phyloP scores from a whole-genome alignment of 2,888 invertebrate genomes.

The Campaea margaritaria region DNA sequence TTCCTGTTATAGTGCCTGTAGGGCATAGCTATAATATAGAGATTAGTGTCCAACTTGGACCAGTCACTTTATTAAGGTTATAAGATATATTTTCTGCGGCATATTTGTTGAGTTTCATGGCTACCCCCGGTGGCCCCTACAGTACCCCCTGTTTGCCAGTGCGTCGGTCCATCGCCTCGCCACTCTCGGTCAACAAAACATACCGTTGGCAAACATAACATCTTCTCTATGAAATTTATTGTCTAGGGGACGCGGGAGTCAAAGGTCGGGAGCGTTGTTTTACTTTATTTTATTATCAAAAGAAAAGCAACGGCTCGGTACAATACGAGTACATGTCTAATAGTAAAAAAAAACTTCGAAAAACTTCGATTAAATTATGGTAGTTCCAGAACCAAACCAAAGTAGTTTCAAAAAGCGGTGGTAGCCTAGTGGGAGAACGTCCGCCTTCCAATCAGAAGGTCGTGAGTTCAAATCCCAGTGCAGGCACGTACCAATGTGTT shows the following conservation, averaged over 20 bases:
- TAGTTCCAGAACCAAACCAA: too few relatives aligned
- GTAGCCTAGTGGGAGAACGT: too few relatives aligned
- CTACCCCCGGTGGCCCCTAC: constrained; percentile 14
- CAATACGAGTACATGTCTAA: too few relatives aligned
- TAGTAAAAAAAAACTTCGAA: too few relatives aligned
- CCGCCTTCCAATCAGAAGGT: too few relatives aligned
- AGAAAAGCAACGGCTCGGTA: too few relatives aligned
- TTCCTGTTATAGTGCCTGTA: too few relatives aligned
- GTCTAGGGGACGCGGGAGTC: constrained; percentile 16
- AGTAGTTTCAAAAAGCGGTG: too few relatives aligned
- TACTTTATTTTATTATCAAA: constrained; percentile 5
- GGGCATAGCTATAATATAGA: too few relatives aligned
- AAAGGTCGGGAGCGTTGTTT: constrained; percentile 12
- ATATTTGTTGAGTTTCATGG: constrained; percentile 19
- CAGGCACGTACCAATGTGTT: too few relatives aligned
- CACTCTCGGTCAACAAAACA: constrained; percentile 40
- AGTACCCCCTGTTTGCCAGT: constrained; percentile 23
- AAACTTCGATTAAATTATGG: too few relatives aligned
- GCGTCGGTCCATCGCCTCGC: constrained; percentile 34
- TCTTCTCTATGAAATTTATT: constrained; percentile 34
- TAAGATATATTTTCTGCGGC: constrained; percentile 1
- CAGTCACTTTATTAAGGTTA: neutral
- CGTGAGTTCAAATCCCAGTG: too few relatives aligned
- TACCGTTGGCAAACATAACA: constrained; percentile 35
- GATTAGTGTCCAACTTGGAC: neutral